Evolutionary conservation across 2,113 vertebrate species (phyloP).

Genomic region (Melanostigma gelatinosum): DNA sequence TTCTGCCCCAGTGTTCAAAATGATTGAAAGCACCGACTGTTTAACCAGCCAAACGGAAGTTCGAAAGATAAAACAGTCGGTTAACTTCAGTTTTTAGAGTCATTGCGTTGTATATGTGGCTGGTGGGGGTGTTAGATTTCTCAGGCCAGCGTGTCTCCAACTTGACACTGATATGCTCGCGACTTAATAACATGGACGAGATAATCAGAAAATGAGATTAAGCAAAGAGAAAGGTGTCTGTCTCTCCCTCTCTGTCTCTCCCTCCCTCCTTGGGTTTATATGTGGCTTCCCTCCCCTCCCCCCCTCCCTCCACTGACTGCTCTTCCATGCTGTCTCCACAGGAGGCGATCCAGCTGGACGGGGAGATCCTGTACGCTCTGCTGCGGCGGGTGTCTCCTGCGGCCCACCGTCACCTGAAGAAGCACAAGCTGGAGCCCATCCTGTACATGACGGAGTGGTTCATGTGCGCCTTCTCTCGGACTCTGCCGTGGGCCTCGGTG

Average conservation of each 20-base stretch:
- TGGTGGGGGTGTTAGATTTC: slow-evolving; percentile 3
- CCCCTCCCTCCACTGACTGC: slow-evolving; percentile 6
- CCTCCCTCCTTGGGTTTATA: no score
- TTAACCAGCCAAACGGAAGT: neutral
- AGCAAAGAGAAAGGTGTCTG: slow-evolving; percentile 6
- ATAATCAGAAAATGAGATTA: slow-evolving; percentile 61
- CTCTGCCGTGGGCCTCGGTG: slow-evolving; percentile 95
- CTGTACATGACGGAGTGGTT: slow-evolving; percentile 99
- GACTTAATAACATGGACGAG: slow-evolving; percentile 17
- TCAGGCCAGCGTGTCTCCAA: neutral
- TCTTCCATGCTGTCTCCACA: slow-evolving; percentile 58
- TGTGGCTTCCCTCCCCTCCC: no score
- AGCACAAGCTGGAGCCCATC: slow-evolving; percentile 95
- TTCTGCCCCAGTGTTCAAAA: neutral
- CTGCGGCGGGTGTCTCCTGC: slow-evolving; percentile 87
- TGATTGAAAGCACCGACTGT: neutral
- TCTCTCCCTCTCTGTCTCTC: neutral
- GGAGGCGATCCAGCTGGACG: slow-evolving; percentile 98
- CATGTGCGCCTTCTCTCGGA: slow-evolving; percentile 98
- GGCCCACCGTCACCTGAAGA: slow-evolving; percentile 93
- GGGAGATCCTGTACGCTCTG: slow-evolving; percentile 94
- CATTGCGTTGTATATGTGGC: neutral
- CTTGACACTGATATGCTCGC: slow-evolving; percentile 13
- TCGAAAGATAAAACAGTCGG: neutral
- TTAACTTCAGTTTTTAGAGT: neutral